These are phyloP conservation scores for Pseudorhiza aurosa DNA, from an alignment of 30 jellyfish, hydroid and myxozoan species.

Conservation along the genomic window DNA sequence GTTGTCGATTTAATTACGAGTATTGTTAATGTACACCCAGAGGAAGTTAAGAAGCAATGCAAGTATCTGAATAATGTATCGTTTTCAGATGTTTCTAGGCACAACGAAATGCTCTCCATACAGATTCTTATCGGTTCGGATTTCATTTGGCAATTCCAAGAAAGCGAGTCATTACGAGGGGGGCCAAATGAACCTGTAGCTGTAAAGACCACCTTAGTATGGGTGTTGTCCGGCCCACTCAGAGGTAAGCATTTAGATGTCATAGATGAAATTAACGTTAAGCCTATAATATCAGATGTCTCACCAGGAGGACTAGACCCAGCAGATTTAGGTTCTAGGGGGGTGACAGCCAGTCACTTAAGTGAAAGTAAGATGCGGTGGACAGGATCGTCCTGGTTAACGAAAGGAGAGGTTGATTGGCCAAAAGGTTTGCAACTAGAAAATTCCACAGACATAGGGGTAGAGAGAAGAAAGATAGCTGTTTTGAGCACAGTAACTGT, in stretches of 20 bases:
- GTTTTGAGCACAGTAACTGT: slow-evolving; percentile 2
- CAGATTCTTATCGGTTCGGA: not conserved
- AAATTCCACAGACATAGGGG: slow-evolving; percentile 17
- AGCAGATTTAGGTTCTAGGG: slow-evolving; percentile 22
- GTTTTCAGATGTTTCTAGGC: slow-evolving; percentile 47
- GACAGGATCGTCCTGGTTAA: slow-evolving; percentile 29
- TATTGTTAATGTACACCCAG: slow-evolving; percentile 35
- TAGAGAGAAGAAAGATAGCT: slow-evolving; percentile 30
- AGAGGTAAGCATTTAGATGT: not conserved
- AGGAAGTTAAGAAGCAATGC: slow-evolving; percentile 41
- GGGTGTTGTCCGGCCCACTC: slow-evolving; percentile 16
- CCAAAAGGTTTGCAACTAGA: not conserved
- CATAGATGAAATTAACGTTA: not conserved
- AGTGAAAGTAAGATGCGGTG: slow-evolving; percentile 15
- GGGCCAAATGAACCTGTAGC: slow-evolving; percentile 21
- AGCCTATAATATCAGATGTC: too few relatives aligned
- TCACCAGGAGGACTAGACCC: slow-evolving; percentile 19
- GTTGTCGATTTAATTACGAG: slow-evolving; percentile 42
- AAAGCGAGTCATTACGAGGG: slow-evolving; percentile 6
- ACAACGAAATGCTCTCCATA: not conserved
- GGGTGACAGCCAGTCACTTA: not conserved
- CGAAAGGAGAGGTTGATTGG: slow-evolving; percentile 26
- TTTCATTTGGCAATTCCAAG: slow-evolving; percentile 1
- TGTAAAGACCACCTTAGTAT: slow-evolving; percentile 2
- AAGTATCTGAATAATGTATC: slow-evolving; percentile 38